Percentiles rank a stretch among this genome's conserved stretches.
Conservation (phyloP, 2,113 vertebrate genomes). For the Takifugu bimaculatus region DNA sequence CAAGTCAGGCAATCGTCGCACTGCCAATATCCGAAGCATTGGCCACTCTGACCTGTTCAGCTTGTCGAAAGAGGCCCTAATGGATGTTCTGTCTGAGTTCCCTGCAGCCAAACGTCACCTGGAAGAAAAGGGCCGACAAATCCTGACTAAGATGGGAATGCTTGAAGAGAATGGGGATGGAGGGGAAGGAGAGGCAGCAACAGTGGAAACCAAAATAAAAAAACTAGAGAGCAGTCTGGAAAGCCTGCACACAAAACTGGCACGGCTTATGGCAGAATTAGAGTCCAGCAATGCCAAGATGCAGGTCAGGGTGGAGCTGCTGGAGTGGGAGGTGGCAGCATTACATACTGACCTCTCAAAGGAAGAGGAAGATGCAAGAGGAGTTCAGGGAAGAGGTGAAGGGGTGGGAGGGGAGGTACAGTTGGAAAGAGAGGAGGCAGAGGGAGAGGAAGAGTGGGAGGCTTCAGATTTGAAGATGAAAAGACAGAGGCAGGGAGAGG, state of each 20-base stretch:
- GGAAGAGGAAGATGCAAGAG: background rate
- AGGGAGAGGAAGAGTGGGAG: constrained; percentile 48
- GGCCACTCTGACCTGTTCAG: constrained; percentile 92
- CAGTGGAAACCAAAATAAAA: constrained; percentile 60
- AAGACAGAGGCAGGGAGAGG: constrained; percentile 21
- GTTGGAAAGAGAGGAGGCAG: constrained; percentile 52
- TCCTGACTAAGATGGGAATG: constrained; percentile 86
- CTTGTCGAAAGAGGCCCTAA: constrained; percentile 88
- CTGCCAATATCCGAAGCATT: constrained; percentile 90
- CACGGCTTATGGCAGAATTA: constrained; percentile 84
- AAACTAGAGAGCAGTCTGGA: constrained; percentile 76
- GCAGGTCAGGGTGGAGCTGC: constrained; percentile 72
- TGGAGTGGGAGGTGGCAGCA: constrained; percentile 74
- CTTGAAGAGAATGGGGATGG: constrained; percentile 70
- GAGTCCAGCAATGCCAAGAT: constrained; percentile 80
- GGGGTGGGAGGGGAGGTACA: constrained; percentile 40
- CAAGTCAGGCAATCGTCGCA: constrained; percentile 87
- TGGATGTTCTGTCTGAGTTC: constrained; percentile 82
- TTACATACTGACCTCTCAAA: constrained; percentile 33
- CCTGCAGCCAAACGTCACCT: constrained; percentile 80
- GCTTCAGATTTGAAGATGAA: constrained; percentile 14
- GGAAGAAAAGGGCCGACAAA: constrained; percentile 88
- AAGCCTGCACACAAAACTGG: constrained; percentile 80
- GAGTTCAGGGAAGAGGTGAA: constrained; percentile 19
- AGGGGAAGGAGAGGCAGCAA: constrained; percentile 51